A percentile compares a stretch with the other conserved stretches of the same genome.
Conservation (phyloP, 2,113 vertebrate species). For the Bubo blakistoni region DNA sequence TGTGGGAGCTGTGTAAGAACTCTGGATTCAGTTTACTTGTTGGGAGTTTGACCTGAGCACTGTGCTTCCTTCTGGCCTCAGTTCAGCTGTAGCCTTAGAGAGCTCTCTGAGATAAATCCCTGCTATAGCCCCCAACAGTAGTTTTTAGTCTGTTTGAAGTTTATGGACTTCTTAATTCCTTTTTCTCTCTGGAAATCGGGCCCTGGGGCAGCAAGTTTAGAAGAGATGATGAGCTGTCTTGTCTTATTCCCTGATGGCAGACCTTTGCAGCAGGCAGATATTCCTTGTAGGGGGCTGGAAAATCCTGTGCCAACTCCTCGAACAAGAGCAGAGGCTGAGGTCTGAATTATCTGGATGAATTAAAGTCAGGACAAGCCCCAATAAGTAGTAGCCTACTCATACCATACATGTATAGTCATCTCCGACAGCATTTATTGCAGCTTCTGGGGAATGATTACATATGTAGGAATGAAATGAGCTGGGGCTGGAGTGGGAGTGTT, state of each 20-base stretch:
- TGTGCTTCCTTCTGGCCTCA: neutral
- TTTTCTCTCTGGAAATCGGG: neutral
- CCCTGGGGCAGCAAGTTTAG: neutral
- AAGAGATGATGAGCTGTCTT: neutral
- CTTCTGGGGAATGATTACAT: fast-evolving
- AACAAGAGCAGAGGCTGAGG: neutral
- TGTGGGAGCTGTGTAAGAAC: neutral
- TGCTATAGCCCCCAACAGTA: neutral
- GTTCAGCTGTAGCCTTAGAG: neutral
- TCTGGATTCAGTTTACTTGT: neutral
- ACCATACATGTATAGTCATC: fast-evolving
- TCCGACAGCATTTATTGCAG: neutral
- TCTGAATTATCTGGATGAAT: neutral
- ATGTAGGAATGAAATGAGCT: neutral
- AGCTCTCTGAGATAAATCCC: neutral
- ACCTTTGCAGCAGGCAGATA: fast-evolving
- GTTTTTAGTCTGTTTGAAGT: neutral
- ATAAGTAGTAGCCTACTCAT: fast-evolving
- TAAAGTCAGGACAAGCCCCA: neutral
- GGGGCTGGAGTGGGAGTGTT: neutral
- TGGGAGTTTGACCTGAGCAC: neutral
- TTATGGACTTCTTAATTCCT: neutral
- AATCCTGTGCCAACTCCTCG: neutral
- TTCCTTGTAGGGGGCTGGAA: neutral
- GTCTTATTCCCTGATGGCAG: neutral